phyloP scores from a whole-genome alignment of 2,888 invertebrate genomes.

The Polydesmus complanatus region DNA sequence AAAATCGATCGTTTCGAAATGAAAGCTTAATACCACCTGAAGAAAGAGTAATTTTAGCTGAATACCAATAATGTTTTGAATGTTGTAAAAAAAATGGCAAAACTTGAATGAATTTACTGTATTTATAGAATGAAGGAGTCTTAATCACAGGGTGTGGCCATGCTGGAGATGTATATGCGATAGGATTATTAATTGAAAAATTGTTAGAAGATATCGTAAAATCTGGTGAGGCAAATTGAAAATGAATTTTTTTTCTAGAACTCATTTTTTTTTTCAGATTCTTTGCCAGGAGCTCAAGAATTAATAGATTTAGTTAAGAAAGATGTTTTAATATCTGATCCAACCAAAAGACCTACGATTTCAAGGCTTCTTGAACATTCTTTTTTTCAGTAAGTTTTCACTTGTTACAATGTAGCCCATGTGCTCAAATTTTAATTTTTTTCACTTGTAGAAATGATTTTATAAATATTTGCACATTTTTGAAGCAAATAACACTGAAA shows the following conservation, averaged over 20 bases:
- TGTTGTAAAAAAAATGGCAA: too few species aligned
- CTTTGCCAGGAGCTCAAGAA: slow-evolving; percentile 1
- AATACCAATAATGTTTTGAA: too few species aligned
- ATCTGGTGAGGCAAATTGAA: not conserved
- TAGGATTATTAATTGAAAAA: slow-evolving; percentile 7
- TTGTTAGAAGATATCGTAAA: slow-evolving; percentile 6
- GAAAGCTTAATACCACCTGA: slow-evolving; percentile 11
- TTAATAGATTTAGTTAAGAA: slow-evolving; percentile 5
- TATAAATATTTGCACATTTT: slow-evolving; percentile 64
- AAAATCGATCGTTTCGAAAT: slow-evolving; percentile 11
- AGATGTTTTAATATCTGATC: slow-evolving; percentile 8
- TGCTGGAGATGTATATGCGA: slow-evolving; percentile 7
- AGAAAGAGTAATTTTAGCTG: too few species aligned
- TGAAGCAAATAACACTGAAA: slow-evolving; percentile 68
- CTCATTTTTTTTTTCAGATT: not conserved
- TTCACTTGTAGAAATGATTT: slow-evolving; percentile 42
- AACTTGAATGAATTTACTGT: too few species aligned
- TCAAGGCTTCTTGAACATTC: slow-evolving; percentile 22
- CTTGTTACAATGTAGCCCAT: too few species aligned
- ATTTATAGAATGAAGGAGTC: not conserved
- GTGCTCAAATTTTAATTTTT: not conserved
- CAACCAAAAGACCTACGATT: slow-evolving; percentile 3
- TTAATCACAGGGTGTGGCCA: not conserved
- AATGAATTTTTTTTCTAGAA: not conserved
- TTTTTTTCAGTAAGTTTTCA: slow-evolving; percentile 53